Evolutionary conservation across 2,113 vertebrate species (phyloP), one percentile per base, ranked within the genome.

Genomic region (Theropithecus gelada): DNA sequence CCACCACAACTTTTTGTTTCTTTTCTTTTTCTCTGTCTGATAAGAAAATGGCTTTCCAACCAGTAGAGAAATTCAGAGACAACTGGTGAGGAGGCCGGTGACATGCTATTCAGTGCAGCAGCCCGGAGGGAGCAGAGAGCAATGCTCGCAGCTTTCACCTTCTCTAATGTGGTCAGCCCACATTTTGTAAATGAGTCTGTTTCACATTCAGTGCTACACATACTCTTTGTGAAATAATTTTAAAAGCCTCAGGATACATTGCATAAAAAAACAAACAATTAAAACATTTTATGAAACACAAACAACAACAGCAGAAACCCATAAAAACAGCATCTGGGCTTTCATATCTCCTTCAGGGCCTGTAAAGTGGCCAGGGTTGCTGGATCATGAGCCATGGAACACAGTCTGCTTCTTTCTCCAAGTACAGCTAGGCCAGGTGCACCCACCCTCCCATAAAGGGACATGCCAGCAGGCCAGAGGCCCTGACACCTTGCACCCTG

Each of bases 101-200:
- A 7, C 57, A 25, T 9, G 13, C 10, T 20, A 0, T 6, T 5
- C 43, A 13, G 3, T 1, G 66, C 23, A 16, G 10, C 43, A 25
- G 35, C 12, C 22, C 3, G 13, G 3, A 25, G 59, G 23, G 55
- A 17, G 4, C 52, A 14, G 2, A 22, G 17, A 17, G 48, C 4
- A 3, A 32, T 5, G 8, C 3, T 2, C 7, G 0, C 0, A 40
- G 17, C 48, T 2, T 3, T 35, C 10, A 2, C 20, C 72, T 38
- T 38, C 25, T 23, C 66, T 1, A 1, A 13, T 0, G 17, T 0
- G 20, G 43, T 35, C 96, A 18, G 89, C 57, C 59, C 38, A 5
- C 2, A 0, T 38, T 27, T 30, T 11, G 1, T 13, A 20, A 16
- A 27, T 35, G 3, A 4, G 35, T 12, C 66, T 83, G 50, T 38